These are phyloP conservation scores for Zapus hudsonius DNA, from an alignment of 2,113 vertebrate species.

Conservation along the genomic window DNA sequence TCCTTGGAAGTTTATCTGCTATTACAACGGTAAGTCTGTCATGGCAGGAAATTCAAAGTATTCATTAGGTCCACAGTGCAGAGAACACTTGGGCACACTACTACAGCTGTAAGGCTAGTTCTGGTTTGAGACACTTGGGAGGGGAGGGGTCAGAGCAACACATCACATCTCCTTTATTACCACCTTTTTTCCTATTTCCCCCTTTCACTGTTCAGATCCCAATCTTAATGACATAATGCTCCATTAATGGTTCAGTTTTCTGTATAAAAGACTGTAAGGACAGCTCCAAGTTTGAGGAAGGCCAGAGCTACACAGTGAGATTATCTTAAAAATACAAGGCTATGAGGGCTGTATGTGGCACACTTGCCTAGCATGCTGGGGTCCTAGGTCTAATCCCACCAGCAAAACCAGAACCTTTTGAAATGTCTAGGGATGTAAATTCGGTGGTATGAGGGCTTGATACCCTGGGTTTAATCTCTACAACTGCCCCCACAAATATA, in stretches of 20 bases:
- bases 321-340: too few relatives aligned
- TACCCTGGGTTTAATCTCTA: too few relatives aligned
- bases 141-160: neutral
- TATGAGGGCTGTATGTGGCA: neutral
- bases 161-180: neutral
- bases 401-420: neutral
- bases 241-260: too few relatives aligned
- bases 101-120: neutral
- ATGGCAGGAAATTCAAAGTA: constrained; percentile 66
- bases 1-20: constrained; percentile 53
- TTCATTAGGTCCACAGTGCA: constrained; percentile 51
- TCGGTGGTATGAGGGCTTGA: neutral
- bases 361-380: neutral
- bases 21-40: constrained; percentile 66
- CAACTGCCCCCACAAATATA: too few relatives aligned
- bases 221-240: neutral
- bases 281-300: neutral
- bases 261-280: neutral
- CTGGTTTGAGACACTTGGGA: neutral
- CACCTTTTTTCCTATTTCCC: neutral
- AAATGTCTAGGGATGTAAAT: neutral
- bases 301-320: neutral
- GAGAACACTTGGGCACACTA: constrained; percentile 34
- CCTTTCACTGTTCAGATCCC: neutral
- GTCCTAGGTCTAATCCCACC: neutral